These are phyloP conservation scores for Bos taurus DNA, from an alignment of 2,113 vertebrate species.

Conservation along the genomic window DNA sequence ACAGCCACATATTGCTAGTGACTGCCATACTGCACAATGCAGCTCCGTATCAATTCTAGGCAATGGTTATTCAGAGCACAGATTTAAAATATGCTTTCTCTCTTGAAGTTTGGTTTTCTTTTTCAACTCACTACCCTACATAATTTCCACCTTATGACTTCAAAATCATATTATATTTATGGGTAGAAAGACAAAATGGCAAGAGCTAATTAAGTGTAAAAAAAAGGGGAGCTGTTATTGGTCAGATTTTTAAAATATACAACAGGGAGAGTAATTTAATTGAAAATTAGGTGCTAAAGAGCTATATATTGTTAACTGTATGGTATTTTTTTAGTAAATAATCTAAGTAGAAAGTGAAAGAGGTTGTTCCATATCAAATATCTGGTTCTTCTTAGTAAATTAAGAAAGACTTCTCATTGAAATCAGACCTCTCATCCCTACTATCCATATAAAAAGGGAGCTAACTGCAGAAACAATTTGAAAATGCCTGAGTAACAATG, in stretches of 20 bases:
- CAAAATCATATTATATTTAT: conserved; percentile 24
- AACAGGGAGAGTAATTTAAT: conserved; percentile 21
- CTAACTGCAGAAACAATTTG: background rate
- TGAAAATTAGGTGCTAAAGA: background rate
- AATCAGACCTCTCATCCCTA: background rate
- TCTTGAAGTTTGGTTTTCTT: conserved; percentile 12
- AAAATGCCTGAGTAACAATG: background rate
- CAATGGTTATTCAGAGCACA: background rate
- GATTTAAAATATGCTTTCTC: background rate
- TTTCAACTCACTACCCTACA: background rate
- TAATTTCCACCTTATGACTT: background rate
- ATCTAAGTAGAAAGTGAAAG: background rate
- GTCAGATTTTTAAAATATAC: background rate
- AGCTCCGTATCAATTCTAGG: background rate
- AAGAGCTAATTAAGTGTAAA: conserved; percentile 26
- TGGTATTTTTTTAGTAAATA: background rate
- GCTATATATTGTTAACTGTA: background rate
- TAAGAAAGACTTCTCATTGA: background rate
- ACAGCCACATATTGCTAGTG: background rate
- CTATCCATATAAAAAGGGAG: background rate
- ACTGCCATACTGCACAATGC: background rate
- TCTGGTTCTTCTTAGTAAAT: background rate
- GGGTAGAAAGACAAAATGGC: conserved; percentile 23
- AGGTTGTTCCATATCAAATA: background rate
- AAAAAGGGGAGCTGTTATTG: background rate